Evolutionary conservation across 2,113 vertebrate genomes (phyloP).

Genomic region (Agapornis roseicollis): DNA sequence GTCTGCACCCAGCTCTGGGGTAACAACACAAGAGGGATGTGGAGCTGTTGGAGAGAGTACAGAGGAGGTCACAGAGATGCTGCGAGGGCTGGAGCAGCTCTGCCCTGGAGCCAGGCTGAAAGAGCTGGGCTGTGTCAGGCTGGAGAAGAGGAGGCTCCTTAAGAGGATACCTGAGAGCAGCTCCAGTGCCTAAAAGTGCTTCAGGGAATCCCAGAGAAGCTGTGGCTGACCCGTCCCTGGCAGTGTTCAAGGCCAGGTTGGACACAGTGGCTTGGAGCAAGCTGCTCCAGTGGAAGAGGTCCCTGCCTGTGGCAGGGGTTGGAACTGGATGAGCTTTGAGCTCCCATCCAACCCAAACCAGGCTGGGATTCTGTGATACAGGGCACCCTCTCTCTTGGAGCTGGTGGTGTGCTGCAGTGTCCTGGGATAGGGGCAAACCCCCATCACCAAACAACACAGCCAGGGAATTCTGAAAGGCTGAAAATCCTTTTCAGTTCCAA

Average conservation of each 20-base stretch:
- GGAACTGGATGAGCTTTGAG: background rate
- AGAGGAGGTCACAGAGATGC: background rate
- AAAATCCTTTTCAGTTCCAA: background rate
- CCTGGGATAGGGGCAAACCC: background rate
- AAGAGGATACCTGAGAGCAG: no score
- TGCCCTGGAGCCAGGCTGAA: background rate
- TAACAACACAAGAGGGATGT: background rate
- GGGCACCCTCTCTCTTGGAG: background rate
- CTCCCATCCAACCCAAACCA: background rate
- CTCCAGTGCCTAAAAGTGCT: no score
- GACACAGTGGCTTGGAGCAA: no score
- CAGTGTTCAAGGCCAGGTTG: no score
- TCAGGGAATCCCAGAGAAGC: no score
- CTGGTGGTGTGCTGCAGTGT: background rate
- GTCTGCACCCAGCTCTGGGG: background rate
- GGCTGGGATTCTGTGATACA: rapidly evolving
- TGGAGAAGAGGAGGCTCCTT: no score
- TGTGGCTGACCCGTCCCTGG: no score
- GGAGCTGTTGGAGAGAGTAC: background rate
- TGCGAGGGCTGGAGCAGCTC: background rate
- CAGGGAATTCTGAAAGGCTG: background rate
- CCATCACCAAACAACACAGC: background rate
- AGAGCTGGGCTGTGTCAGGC: background rate
- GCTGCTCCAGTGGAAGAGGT: no score
- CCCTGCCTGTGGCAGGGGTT: background rate